Base-by-base conservation (phyloP, 2,888 invertebrate species). In the Tinea semifulvella region DNA sequence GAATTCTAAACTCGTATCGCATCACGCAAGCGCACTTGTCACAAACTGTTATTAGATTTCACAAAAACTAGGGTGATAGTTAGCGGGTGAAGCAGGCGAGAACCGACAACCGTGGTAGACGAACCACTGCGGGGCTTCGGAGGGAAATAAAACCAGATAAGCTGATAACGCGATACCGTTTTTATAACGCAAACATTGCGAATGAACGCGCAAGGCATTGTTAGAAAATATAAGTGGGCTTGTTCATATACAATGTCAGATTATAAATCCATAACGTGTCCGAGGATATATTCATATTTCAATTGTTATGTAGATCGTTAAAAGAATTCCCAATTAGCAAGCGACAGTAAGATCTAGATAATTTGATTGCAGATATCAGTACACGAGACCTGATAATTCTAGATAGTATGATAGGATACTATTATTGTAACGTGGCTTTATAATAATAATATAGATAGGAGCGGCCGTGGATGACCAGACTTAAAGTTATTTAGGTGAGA, bases 141-240 rank as follows among this genome's bases (percentile, higher is more conserved):
- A 28, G 20, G 31, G 31, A 10, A 28, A 28, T 31, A 16, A 18
- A 26, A 13, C 17, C 19, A 73, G 79, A 80, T 79, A 79, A 76
- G 74, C 74, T 75, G 80, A 80, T 80, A 79, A 80, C 61, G 57
- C 69, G 75, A 76, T 76, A 77, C 60, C 56, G 56, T 64, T 60
- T 66, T 67, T 61, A 63, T 61, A 57, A 58, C 56, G 60, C 61
- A 60, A 65, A 71, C 60, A 62, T 65, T 66, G 61, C 61, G 60
- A 61, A 63, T 57, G 56, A 56, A 54, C 56, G 54, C 14, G 18
- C 36, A 36, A 4, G 36, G 36, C 36, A 31, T 28, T 43, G 28
- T 43, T 31, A 13, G 27, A 43, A 43, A 11, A 43, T 42, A 14
- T 39, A 39, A 19, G 39, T 39, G 22, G 7, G 19, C 40, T 20